Conservation (phyloP, 2,113 vertebrate species). For the Syngnathus typhle region DNA sequence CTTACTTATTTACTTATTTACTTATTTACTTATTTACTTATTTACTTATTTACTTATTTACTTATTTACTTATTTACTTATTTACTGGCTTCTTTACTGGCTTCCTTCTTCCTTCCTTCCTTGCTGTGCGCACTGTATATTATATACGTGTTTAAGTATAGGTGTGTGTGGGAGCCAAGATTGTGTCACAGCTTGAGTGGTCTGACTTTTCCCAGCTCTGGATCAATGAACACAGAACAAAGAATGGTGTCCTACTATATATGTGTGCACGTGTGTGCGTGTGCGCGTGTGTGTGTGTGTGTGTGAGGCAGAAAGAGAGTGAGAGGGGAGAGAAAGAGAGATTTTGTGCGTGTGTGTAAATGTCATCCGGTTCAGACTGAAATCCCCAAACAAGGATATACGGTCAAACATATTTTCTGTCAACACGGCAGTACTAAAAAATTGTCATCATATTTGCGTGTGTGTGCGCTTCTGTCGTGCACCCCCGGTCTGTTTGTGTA, state of each 20-base stretch:
- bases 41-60: too few species aligned
- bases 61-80: too few species aligned
- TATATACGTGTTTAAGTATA: conserved; percentile 19
- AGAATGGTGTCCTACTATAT: conserved; percentile 45
- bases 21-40: too few species aligned
- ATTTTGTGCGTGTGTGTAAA: conserved; percentile 1
- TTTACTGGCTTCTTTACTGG: too few species aligned
- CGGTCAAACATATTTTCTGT: conserved; percentile 37
- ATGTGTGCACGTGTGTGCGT: conserved; percentile 10
- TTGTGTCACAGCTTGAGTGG: conserved; percentile 63
- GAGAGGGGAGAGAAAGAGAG: not conserved
- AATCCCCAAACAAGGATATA: conserved; percentile 32
- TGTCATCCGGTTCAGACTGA: conserved; percentile 21
- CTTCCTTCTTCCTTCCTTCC: not conserved
- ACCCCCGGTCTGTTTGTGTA: not conserved
- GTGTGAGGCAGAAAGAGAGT: not conserved
- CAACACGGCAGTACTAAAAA: conserved; percentile 28
- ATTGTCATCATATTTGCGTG: conserved; percentile 4
- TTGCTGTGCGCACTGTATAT: conserved; percentile 14
- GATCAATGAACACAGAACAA: conserved; percentile 62
- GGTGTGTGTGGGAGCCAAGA: conserved; percentile 47
- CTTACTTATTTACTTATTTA: not conserved
- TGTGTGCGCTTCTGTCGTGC: not conserved
- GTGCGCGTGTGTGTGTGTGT: too few species aligned
- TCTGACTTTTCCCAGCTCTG: conserved; percentile 64